A percentile compares a stretch with the other conserved stretches of the same genome.
Conservation (phyloP, 2,113 vertebrate genomes). For the Sinocyclocheilus maitianheensis region DNA sequence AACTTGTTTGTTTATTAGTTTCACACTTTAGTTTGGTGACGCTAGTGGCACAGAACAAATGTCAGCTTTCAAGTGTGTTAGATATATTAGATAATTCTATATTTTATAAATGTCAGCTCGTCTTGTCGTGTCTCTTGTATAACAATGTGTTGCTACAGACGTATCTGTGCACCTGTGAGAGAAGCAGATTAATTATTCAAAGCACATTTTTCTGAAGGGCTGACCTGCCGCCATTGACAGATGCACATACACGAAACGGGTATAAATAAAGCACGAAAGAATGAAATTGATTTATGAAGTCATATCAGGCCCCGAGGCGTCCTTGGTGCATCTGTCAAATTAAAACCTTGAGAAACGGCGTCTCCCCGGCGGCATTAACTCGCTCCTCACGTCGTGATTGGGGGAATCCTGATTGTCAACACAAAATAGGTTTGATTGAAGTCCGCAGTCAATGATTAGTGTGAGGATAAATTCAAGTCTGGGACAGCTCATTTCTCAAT, state of each 20-base stretch:
- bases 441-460: constrained; percentile 25
- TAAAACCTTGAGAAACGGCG: constrained; percentile 30
- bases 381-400: constrained; percentile 16
- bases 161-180: not conserved
- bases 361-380: not conserved
- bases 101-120: not conserved
- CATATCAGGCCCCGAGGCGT: constrained; percentile 2
- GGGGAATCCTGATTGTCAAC: constrained; percentile 15
- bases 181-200: constrained; percentile 13
- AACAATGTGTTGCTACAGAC: not conserved
- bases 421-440: constrained; percentile 29
- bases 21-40: not conserved
- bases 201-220: constrained; percentile 7
- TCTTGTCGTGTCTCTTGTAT: not conserved
- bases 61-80: not conserved
- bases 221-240: constrained; percentile 22
- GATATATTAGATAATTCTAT: not conserved
- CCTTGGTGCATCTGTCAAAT: constrained; percentile 34
- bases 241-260: not conserved
- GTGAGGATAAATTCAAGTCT: constrained; percentile 25
- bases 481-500: constrained; percentile 17
- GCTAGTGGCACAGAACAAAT: not conserved
- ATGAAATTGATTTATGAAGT: constrained; percentile 16
- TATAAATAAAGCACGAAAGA: constrained; percentile 9
- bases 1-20: not conserved